Base-by-base conservation (phyloP, 2,797 vertebrate species). In the Ambastaia sidthimunki region DNA sequence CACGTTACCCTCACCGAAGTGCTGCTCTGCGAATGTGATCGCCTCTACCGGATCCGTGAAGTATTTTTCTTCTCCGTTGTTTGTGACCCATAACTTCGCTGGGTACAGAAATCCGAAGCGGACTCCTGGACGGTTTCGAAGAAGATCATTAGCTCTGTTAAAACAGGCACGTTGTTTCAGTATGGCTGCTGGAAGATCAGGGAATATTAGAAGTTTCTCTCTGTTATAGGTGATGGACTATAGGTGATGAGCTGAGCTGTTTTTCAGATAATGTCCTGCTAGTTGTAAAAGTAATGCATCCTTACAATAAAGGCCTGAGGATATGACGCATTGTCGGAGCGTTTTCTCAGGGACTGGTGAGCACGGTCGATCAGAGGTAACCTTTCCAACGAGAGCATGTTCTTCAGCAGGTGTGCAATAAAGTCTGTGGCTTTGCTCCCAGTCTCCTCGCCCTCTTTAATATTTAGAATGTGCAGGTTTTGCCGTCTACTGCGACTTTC, bases 191-290 rank as follows among this genome's bases (percentile, higher is more conserved):
- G 62, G 31, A 9, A 65, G 16, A 1, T 37, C 31, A 4, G 18
- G 62, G 16, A 65, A 65, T 65, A 65, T 65, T 9, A 65, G 28
- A 10, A 63, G 62, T 37, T 37, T 65, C 31, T 63, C 60, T 31
- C 60, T 1, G 0, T 34, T 63, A 3, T 11, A 10, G 7, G 16
- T 63, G 3, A 63, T 37, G 28, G 60, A 63, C 7, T 63, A n/a
- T n/a, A n/a, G n/a, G n/a, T n/a, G n/a, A n/a, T 63, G 60, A 63
- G 60, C 60, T 63, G 28, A 37, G 60, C 7, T 0, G 28, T 28
- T 11, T 63, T 63, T 63, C 1, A 16, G 60, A 63, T 63, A 1
- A 63, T 63, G 28, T 37, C 28, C 60, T 63, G 60, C 28, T 7
- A 63, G 1, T 63, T 3, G 3, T 34, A 7, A 34, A 31, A 34